phyloP scores from a whole-genome alignment of 2,888 invertebrate species.

The Scaptomyza flava region DNA sequence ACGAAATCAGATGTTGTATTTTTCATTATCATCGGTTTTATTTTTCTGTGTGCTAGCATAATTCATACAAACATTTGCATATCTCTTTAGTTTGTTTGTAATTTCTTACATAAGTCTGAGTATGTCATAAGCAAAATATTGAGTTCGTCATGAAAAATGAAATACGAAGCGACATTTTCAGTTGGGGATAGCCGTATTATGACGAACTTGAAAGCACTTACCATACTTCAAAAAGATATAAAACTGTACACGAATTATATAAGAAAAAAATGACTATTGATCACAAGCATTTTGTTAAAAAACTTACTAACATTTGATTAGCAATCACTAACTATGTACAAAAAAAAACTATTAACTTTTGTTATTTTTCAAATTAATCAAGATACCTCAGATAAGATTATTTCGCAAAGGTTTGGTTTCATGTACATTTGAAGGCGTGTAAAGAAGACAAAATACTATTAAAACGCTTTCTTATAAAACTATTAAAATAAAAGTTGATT shows the following conservation, averaged over 20 bases:
- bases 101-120: conserved; percentile 33
- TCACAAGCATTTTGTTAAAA: background rate
- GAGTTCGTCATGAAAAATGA: conserved; percentile 28
- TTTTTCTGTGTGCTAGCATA: conserved; percentile 32
- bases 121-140: conserved; percentile 25
- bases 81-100: conserved; percentile 14
- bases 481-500: no score
- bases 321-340: background rate
- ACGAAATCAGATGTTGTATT: conserved; percentile 26
- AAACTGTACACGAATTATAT: background rate
- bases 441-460: no score
- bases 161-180: conserved; percentile 47
- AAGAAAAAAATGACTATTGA: background rate
- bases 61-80: conserved; percentile 13
- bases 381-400: no score
- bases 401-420: no score
- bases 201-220: conserved; percentile 63
- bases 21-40: conserved; percentile 34
- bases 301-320: background rate
- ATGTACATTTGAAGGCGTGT: no score
- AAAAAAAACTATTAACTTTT: background rate
- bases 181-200: conserved; percentile 58
- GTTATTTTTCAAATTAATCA: no score
- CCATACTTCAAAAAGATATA: background rate
- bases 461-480: background rate